Conservation (phyloP, 2,113 vertebrate species). For the Pardalotus punctatus region DNA sequence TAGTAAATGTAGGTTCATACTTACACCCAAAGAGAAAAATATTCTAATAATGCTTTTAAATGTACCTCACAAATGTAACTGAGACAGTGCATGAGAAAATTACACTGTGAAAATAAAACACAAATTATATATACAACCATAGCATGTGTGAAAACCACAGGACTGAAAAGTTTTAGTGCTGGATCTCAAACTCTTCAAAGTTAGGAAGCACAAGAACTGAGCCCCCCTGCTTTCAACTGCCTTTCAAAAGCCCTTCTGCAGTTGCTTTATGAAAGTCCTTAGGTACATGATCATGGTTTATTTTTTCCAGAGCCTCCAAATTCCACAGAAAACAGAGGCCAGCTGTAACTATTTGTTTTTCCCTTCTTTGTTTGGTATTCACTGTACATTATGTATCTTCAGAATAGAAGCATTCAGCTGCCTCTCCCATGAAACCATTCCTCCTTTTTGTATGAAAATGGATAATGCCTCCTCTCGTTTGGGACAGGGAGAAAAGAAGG, state of each 20-base stretch:
- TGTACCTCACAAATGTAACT: not conserved
- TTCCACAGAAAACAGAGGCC: not conserved
- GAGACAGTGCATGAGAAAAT: not conserved
- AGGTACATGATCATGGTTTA: not conserved
- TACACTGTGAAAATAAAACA: not conserved
- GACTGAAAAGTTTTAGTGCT: not conserved
- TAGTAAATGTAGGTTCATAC: not conserved
- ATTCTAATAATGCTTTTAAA: not conserved
- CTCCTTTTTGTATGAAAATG: not conserved
- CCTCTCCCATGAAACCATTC: not conserved
- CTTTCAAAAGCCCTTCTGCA: not conserved
- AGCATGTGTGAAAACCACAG: not conserved
- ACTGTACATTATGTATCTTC: not conserved
- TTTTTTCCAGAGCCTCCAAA: not conserved
- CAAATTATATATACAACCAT: not conserved
- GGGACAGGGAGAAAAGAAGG: not conserved
- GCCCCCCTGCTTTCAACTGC: not conserved
- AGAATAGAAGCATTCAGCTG: not conserved
- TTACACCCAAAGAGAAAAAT: not conserved
- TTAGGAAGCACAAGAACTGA: not conserved
- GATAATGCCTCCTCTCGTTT: not conserved
- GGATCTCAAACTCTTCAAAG: not conserved
- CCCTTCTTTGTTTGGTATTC: not conserved
- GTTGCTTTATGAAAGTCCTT: not conserved
- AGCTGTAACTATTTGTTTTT: not conserved